Conservation (phyloP, 2,797 vertebrate species). For the Helicolenus hilgendorfi region DNA sequence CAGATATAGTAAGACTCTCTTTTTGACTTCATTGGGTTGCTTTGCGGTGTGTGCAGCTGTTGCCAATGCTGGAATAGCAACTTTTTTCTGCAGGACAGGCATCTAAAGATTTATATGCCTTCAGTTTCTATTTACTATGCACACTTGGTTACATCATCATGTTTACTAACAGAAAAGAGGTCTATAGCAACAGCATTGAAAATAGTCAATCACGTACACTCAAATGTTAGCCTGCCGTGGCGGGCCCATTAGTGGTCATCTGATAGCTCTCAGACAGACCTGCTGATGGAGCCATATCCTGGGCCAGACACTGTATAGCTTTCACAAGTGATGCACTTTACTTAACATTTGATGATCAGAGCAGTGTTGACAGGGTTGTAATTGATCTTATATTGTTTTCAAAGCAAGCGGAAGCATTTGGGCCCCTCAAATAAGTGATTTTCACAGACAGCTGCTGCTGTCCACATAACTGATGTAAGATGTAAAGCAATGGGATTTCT, state of each 20-base stretch:
- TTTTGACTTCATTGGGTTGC: too few species aligned
- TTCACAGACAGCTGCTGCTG: neutral
- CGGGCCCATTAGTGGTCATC: constrained; percentile 57
- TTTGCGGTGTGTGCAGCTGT: too few species aligned
- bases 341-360: constrained; percentile 31
- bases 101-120: too few species aligned
- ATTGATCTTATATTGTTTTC: constrained; percentile 52
- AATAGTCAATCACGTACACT: neutral
- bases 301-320: constrained; percentile 20
- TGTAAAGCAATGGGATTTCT: neutral
- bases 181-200: neutral
- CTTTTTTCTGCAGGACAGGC: too few species aligned
- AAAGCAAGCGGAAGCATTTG: neutral
- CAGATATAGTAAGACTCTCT: too few species aligned
- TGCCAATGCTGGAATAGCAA: too few species aligned
- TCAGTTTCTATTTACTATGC: too few species aligned
- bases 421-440: neutral
- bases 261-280: constrained; percentile 59
- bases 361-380: constrained; percentile 46
- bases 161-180: too few species aligned
- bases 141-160: too few species aligned
- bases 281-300: constrained; percentile 51
- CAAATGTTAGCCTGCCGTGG: neutral
- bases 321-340: constrained; percentile 31
- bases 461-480: neutral